These are phyloP conservation scores for Neuroscelio doddi DNA, from an alignment of 2,888 invertebrate genomes.

Conservation along the genomic window DNA sequence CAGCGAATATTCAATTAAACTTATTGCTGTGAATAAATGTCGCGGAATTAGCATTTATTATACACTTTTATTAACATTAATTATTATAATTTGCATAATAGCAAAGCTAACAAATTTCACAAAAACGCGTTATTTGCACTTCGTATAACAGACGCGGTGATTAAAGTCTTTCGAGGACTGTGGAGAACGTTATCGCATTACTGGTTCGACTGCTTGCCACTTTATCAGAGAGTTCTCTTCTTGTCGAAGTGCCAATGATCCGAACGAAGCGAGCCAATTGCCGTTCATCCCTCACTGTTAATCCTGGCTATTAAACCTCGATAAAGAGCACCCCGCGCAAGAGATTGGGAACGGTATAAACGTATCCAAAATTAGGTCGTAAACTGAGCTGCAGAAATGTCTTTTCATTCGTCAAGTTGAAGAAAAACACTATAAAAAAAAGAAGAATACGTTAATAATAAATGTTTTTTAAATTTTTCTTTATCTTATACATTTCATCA, in stretches of 20 bases:
- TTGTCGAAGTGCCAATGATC: slow-evolving; percentile 65
- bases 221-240: slow-evolving; percentile 55
- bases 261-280: slow-evolving; percentile 57
- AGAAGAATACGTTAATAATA: no score
- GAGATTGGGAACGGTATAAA: slow-evolving; percentile 27
- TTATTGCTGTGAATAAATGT: no score
- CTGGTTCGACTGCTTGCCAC: slow-evolving; percentile 20
- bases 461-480: no score
- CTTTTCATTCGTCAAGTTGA: slow-evolving; percentile 29
- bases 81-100: neutral
- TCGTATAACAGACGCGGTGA: slow-evolving; percentile 23
- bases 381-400: slow-evolving; percentile 32
- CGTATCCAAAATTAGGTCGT: slow-evolving; percentile 24
- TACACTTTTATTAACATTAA: no score
- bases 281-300: slow-evolving; percentile 65
- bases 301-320: slow-evolving; percentile 58
- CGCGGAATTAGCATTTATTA: no score
- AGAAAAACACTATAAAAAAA: no score
- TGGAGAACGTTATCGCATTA: slow-evolving; percentile 33
- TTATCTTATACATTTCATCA: no score
- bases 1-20: no score
- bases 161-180: slow-evolving; percentile 24
- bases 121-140: neutral
- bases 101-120: neutral
- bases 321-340: slow-evolving; percentile 40